phyloP scores from a whole-genome alignment of 2,797 vertebrate species.

The Spondyliosoma cantharus region DNA sequence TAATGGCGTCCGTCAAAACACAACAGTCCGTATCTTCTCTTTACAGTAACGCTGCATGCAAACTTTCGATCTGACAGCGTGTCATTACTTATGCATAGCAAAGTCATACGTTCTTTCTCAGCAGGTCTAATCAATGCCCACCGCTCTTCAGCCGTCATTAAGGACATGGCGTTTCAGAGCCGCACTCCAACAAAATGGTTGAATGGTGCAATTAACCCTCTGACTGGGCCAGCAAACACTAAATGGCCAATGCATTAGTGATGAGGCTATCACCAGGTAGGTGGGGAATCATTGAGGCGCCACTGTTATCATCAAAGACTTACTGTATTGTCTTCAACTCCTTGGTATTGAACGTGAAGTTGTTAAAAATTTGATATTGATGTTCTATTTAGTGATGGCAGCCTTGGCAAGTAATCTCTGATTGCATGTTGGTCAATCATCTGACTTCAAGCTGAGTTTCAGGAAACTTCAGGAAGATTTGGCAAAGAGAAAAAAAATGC shows the following conservation, averaged over 20 bases:
- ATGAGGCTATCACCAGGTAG: conserved; percentile 60
- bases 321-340: conserved; percentile 28
- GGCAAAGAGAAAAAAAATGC: neutral
- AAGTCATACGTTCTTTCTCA: conserved; percentile 27
- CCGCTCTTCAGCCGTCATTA: conserved; percentile 62
- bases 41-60: conserved; percentile 11
- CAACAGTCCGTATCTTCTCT: neutral
- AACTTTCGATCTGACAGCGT: neutral
- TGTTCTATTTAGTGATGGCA: conserved; percentile 36
- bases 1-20: conserved; percentile 8
- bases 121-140: conserved; percentile 65
- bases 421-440: conserved; percentile 24
- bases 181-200: conserved; percentile 41
- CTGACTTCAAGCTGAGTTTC: conserved; percentile 6
- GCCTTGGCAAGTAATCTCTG: conserved; percentile 15
- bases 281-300: conserved; percentile 55
- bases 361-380: conserved; percentile 61
- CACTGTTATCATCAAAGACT: conserved; percentile 36
- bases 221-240: conserved; percentile 47
- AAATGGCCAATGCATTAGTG: conserved; percentile 77
- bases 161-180: conserved; percentile 34
- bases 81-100: conserved; percentile 33
- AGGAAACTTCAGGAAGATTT: neutral
- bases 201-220: conserved; percentile 69
- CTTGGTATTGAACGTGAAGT: conserved; percentile 10